Base-by-base conservation (phyloP, 2,888 invertebrate genomes). In the Plutella xylostella region DNA sequence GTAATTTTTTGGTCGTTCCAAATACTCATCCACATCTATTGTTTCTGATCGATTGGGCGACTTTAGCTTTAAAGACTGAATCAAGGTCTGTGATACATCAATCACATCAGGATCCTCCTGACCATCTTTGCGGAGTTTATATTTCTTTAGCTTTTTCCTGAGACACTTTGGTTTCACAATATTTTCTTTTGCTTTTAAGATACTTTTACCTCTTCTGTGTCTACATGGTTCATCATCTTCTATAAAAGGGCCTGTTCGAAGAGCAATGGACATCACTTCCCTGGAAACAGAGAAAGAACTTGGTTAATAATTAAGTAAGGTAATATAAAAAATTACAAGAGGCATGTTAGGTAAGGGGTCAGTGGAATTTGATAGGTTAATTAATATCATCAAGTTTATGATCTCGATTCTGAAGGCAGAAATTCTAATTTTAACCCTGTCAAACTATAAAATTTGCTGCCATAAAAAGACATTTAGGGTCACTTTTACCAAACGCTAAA, bases 61-160 rank as follows among this genome's bases (percentile, higher is more conserved):
- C 49, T 67, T 73, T n/a, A 79, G 72, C 50, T 50, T 63, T 22
- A 82, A 54, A 35, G 65, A 59, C n/a, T 59, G 56, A 30, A 68
- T 51, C 42, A 82, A 65, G 39, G 57, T 65, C 45, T 64, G 58
- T 5, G 80, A 78, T 1, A 82, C 72, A 67, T 82, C 70, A 64
- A 80, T 52, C 43, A 82, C 64, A 54, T 82, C 82, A 48, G 62
- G 69, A 54, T 83, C 82, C 54, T 82, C 80, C 51, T 58, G 56
- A n/a, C 74, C 80, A 74, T 80, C 70, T 55, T 57, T 68, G 51
- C 74, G 61, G 3, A 79, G 58, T 57, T 69, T 80, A 48, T 82
- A 80, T 57, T 82, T 78, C 52, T 71, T 77, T 18, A 78, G 56
- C 55, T 75, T 82, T 34, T 63, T 71, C 51, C 65, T 74, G n/a